Evolutionary conservation across 2,888 invertebrate species (phyloP), one percentile per base, ranked within the genome.

Genomic region (Venusia cambrica): DNA sequence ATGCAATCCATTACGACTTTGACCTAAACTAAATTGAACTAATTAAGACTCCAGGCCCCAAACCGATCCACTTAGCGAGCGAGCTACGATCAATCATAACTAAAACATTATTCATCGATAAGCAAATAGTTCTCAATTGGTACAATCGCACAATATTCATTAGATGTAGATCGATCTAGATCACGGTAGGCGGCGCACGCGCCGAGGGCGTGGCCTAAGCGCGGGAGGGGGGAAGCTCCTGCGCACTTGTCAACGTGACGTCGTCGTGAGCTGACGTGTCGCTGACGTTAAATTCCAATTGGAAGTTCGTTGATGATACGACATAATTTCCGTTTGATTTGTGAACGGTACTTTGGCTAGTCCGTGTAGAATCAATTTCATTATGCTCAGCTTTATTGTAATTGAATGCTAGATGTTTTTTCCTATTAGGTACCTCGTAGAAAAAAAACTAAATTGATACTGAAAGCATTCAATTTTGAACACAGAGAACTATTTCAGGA

Each of bases 101-200:
- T 19, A 21, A 18, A 24, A 41, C 39, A 34, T 41, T 34, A 45
- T 40, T 42, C 28, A 39, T 45, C 35, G 41, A 48, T 50, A 51
- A 47, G 42, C 33, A 40, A 50, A 50, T 41, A 35, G 30, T 26
- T 16, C 28, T 26, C 38, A 47, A 51, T 48, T 45, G 43, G 39
- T 44, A 27, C 57, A 54, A 59, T 51, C 43, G 54, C 41, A 42
- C 44, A 36, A 44, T 35, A 40, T 41, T 50, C 54, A 53, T 48
- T 60, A 64, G 72, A 79, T 76, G 71, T 70, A 73, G 77, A 78
- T 83, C 72, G 69, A 80, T 80, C 75, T 76, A 73, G 75, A 73
- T 76, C 63, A 56, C 57, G 65, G 70, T 68, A 62, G 85, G 81
- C 77, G 83, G 77, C 57, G 70, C 72, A 47, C 45, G 64, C 62